Conservation (phyloP, 2,113 vertebrate genomes). For the Neotragus pygmaeus region DNA sequence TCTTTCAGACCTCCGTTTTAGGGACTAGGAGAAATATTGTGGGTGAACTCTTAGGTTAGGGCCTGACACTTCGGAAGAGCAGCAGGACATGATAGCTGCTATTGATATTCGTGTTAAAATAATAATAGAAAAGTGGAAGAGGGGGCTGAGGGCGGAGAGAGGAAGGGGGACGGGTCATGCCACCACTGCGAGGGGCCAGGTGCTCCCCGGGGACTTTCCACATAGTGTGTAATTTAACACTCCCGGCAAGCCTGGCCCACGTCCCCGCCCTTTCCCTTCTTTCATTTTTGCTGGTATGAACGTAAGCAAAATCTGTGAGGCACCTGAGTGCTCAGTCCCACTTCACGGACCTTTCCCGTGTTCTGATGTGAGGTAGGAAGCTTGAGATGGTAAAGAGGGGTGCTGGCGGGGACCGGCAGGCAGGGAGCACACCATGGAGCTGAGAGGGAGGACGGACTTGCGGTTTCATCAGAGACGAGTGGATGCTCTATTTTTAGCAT, state of each 20-base stretch:
- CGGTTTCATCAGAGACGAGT: background rate
- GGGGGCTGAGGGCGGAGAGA: fast-evolving
- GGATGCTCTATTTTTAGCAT: constrained; percentile 54
- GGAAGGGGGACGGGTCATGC: background rate
- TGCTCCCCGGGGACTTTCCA: background rate
- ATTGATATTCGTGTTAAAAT: background rate
- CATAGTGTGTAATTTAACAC: background rate
- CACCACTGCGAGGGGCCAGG: background rate
- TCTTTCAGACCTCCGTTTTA: background rate
- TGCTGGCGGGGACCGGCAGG: background rate
- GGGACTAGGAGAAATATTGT: background rate
- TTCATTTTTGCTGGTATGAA: background rate
- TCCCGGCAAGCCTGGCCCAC: background rate
- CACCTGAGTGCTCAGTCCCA: background rate
- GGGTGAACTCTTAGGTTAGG: background rate
- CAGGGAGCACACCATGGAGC: background rate
- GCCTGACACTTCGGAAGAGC: background rate
- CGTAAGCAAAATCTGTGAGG: background rate
- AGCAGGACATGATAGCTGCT: background rate
- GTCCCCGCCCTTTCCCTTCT: background rate
- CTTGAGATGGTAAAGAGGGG: background rate
- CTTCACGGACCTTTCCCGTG: background rate
- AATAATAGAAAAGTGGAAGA: background rate
- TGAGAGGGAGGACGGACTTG: background rate
- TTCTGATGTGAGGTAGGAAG: background rate